Evolutionary conservation across 1,140 invertebrate genomes (phyloP).

Genomic region (Melitaea cinxia): DNA sequence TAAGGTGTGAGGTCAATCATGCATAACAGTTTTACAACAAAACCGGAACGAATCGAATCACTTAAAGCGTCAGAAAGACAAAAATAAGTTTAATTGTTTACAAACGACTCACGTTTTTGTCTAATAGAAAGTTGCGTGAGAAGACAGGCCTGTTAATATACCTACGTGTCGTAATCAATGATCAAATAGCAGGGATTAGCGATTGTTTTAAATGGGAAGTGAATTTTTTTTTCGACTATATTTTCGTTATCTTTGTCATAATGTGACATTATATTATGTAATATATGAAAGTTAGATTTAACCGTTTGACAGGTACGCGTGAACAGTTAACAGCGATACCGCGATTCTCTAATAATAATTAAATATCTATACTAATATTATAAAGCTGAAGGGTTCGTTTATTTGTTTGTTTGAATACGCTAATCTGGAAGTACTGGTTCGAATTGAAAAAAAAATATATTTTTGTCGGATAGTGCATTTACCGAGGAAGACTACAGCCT

Average conservation of each 20-base stretch:
- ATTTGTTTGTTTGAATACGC: no score
- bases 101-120: conserved; percentile 38
- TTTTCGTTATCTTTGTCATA: conserved; percentile 13
- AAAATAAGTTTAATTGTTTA: conserved; percentile 39
- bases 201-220: conserved; percentile 34
- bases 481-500: no score
- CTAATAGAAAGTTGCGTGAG: conserved; percentile 42
- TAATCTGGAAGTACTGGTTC: no score
- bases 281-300: conserved; percentile 24
- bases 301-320: background rate
- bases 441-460: no score
- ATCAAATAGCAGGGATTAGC: conserved; percentile 20
- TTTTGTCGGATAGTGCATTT: no score
- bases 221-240: conserved; percentile 17
- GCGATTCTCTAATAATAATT: no score
- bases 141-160: conserved; percentile 32
- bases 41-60: conserved; percentile 27
- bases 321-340: no score
- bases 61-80: conserved; percentile 24
- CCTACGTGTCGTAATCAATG: conserved; percentile 33
- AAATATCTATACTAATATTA: no score
- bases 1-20: no score
- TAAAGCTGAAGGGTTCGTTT: no score
- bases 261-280: conserved; percentile 19
- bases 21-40: conserved; percentile 1